Evolutionary conservation across 2,113 vertebrate species (phyloP), one percentile per base, ranked within the genome.

Genomic region (Aegypius monachus): DNA sequence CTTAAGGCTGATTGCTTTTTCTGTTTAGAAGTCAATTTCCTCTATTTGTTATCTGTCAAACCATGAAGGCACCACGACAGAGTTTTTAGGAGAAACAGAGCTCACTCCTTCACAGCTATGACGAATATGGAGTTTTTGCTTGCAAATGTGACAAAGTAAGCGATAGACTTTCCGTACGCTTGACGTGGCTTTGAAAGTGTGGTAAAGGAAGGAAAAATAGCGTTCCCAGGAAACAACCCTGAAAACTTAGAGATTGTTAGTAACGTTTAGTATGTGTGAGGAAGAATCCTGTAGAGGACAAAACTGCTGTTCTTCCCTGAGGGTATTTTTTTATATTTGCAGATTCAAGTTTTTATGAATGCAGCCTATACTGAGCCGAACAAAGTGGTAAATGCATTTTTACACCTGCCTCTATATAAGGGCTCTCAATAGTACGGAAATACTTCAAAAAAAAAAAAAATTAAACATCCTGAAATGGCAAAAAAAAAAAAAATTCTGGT

Each of bases 271-370:
- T 47, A 16, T 70, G 19, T 62, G 55, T 0, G 3, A 81, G 59
- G 88, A 95, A 59, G 75, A 73, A 94, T 84, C 59, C 55, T n/a
- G 45, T 45, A n/a, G 88, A 86, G 80, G 65, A 81, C 88, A 81
- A 58, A 79, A 50, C 61, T 88, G 72, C 72, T 88, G 18, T 58
- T 91, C 59, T 95, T 84, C 72, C 50, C 71, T 40, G 10, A 78
- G 89, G 83, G 59, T 53, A 45, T 48, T 94, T 83, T 68, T 79
- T 86, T 21, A 53, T 14, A 74, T 88, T 96, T 94, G 72, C 68
- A 84, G 47, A 74, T 74, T 71, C 72, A 50, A 4, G 5, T 73
- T 88, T 95, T 94, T 88, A 59, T 70, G 72, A 47, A 70, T 88
- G 68, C 58, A 71, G 71, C 67, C 82, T 72, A 25, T 65, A 34